These are phyloP conservation scores for Fregata magnificens DNA, from an alignment of 2,113 vertebrate genomes.

Conservation along the genomic window DNA sequence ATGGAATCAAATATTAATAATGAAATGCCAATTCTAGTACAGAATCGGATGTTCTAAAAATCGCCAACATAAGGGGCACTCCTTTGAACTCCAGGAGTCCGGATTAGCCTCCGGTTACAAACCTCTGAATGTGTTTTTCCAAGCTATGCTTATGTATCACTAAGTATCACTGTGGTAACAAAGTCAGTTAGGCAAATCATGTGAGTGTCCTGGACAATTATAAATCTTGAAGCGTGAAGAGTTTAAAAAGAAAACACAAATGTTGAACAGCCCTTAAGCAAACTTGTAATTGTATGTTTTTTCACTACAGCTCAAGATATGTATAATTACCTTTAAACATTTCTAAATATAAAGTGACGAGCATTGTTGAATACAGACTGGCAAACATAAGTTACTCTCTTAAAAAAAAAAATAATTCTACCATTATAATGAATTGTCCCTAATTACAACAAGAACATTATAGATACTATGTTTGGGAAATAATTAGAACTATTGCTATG, in stretches of 20 bases:
- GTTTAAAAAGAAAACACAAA: neutral
- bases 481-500: neutral
- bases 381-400: neutral
- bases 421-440: neutral
- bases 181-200: neutral
- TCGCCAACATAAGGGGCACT: neutral
- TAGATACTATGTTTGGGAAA: neutral
- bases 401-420: neutral
- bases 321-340: neutral
- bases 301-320: neutral
- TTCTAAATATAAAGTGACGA: neutral
- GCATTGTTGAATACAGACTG: neutral
- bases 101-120: neutral
- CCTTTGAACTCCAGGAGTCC: neutral
- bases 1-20: neutral
- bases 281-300: neutral
- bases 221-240: neutral
- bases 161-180: neutral
- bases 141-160: neutral
- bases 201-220: neutral
- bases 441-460: neutral
- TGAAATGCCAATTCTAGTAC: neutral
- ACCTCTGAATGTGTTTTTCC: neutral
- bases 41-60: neutral
- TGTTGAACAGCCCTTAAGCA: neutral